A percentile compares a stretch with the other conserved stretches of the same genome.
Conservation (phyloP, 2,888 invertebrate genomes). For the Enchytraeus crypticus region DNA sequence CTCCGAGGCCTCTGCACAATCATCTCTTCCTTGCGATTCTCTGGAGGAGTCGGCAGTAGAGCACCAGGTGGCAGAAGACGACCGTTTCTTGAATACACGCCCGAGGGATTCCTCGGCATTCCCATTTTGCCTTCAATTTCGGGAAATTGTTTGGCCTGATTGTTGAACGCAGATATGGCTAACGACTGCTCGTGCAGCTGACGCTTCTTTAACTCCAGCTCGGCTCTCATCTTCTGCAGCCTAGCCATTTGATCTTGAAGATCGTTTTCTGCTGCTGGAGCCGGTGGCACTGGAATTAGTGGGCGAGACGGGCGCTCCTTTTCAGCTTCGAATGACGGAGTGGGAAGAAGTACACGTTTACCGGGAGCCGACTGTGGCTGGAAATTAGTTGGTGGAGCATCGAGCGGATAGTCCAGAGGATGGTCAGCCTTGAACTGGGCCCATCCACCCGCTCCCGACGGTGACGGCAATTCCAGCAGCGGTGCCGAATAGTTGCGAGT, state of each 20-base stretch:
- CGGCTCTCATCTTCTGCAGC: background rate
- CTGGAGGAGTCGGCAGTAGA: background rate
- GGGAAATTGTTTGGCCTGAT: too few relatives aligned
- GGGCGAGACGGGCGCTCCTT: background rate
- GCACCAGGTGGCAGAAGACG: background rate
- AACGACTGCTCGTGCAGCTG: background rate
- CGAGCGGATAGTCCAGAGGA: constrained; percentile 36
- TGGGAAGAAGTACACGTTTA: background rate
- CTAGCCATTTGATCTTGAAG: background rate
- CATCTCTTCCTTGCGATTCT: too few relatives aligned
- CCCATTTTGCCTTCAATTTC: too few relatives aligned
- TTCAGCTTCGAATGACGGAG: constrained; percentile 1
- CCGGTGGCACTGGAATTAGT: background rate
- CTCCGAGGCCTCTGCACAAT: background rate
- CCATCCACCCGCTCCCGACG: constrained; percentile 34
- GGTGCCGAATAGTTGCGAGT: too few relatives aligned
- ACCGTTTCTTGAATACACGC: background rate
- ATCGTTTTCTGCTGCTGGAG: background rate
- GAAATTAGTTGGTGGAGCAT: constrained; percentile 8
- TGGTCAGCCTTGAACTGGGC: constrained; percentile 42
- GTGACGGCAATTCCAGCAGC: too few relatives aligned
- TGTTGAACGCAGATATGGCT: too few relatives aligned
- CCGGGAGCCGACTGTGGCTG: background rate
- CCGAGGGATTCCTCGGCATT: too few relatives aligned
- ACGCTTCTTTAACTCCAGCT: background rate